A percentile compares a stretch with the other conserved stretches of the same genome.
Evolutionary conservation across 2,888 invertebrate species (phyloP).

Genomic region (Bombylius major): DNA sequence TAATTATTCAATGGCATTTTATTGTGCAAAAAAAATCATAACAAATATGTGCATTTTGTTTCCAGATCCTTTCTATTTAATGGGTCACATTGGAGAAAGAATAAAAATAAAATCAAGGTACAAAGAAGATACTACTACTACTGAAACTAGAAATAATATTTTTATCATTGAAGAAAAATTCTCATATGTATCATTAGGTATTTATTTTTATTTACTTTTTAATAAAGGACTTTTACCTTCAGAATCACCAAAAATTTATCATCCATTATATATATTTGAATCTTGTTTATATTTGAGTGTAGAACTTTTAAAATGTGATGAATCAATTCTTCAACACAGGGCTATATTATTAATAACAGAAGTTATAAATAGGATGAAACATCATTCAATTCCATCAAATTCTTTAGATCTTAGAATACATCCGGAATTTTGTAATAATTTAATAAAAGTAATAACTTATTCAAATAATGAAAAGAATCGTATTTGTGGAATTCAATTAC

Average conservation of each 20-base stretch:
- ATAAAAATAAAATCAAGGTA: constrained; percentile 20
- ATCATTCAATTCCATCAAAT: constrained; percentile 36
- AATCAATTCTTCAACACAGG: constrained; percentile 48
- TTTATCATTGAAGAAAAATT: constrained; percentile 45
- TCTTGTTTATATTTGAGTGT: constrained; percentile 45
- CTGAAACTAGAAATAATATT: constrained; percentile 20
- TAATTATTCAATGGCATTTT: constrained; percentile 44
- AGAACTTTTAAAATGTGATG: constrained; percentile 37
- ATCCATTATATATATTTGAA: constrained; percentile 46
- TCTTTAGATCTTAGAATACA: constrained; percentile 48
- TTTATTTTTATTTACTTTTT: constrained; percentile 56
- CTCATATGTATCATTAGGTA: constrained; percentile 49
- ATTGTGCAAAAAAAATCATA: constrained; percentile 42
- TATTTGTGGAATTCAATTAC: constrained; percentile 45
- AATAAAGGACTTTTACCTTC: constrained; percentile 42
- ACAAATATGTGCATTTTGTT: constrained; percentile 39
- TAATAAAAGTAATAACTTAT: constrained; percentile 55
- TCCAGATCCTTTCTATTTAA: constrained; percentile 39
- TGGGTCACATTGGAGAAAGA: constrained; percentile 30
- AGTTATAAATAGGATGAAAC: constrained; percentile 38
- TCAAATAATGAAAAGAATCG: constrained; percentile 48
- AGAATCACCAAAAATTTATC: constrained; percentile 26
- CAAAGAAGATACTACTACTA: too few relatives aligned
- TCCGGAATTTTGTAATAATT: constrained; percentile 44
- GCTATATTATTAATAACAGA: constrained; percentile 46